A percentile compares a stretch with the other conserved stretches of the same genome.
Conservation (phyloP, 1,140 invertebrate species). For the Drosophila ercepeae region DNA sequence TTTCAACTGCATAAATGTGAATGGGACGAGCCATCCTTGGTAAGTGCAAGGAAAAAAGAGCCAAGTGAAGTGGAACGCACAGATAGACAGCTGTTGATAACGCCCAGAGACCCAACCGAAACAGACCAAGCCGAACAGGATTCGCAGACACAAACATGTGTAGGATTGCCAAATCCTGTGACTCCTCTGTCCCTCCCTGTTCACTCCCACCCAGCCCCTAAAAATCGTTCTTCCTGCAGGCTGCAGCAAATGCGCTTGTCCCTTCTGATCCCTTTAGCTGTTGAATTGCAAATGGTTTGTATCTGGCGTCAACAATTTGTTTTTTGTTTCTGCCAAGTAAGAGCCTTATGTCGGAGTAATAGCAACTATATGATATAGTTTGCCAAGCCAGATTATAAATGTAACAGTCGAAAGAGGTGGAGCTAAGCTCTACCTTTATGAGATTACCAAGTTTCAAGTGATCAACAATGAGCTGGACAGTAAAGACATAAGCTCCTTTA, state of each 20-base stretch:
- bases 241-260: conserved; percentile 71
- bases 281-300: conserved; percentile 82
- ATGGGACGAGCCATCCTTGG: conserved; percentile 26
- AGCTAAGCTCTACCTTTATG: neutral
- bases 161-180: conserved; percentile 47
- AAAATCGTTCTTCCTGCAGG: conserved; percentile 6
- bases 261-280: conserved; percentile 79
- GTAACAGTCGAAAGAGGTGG: conserved; percentile 2
- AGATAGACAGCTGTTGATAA: conserved; percentile 65
- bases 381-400: conserved; percentile 30
- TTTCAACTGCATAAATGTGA: conserved; percentile 56
- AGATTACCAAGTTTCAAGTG: conserved; percentile 6
- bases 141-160: conserved; percentile 50
- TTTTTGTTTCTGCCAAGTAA: conserved; percentile 33
- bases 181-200: conserved; percentile 1
- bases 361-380: conserved; percentile 39
- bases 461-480: neutral
- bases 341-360: conserved; percentile 39
- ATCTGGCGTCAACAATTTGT: conserved; percentile 71
- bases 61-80: conserved; percentile 36
- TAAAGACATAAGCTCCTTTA: neutral
- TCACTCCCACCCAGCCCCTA: neutral
- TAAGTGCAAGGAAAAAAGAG: conserved; percentile 14
- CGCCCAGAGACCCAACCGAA: conserved; percentile 33
- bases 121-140: conserved; percentile 20